Evolutionary conservation across 2,888 invertebrate genomes (phyloP), one percentile per base, ranked within the genome.

Genomic region (Tanypteryx hageni): DNA sequence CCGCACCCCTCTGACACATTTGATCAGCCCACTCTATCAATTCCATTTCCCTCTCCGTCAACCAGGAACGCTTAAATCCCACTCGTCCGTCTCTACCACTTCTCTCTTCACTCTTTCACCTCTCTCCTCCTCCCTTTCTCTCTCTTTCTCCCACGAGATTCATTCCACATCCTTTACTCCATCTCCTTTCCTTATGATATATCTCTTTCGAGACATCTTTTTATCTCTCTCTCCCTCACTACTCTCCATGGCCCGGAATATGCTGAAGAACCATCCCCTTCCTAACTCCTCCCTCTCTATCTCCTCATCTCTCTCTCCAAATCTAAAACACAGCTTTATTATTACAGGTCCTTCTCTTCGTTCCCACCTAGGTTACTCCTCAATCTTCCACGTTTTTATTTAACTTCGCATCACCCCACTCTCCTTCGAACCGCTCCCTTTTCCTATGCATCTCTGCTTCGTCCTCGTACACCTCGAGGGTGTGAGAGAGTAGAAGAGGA

Each of bases 11-110:
- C 68, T 27, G 22, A 27, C 27, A 76, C 76, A 76, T 76, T 76
- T 76, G 76, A 76, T 76, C 76, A 76, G 76, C 76, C 76, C 22
- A 76, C 27, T 76, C 76, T 13, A 76, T 76, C 76, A 76, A 10
- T 68, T 22, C 68, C n/a, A n/a, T 68, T 68, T 22, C 68, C 22
- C n/a, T n/a, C 27, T n/a, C n/a, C n/a, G 22, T 13, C 27, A 7
- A 18, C 68, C 0, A 22, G n/a, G 22, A 16, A n/a, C 68, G n/a
- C n/a, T 68, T n/a, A 68, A 8, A 18, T n/a, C 22, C 18, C 11
- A 44, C 5, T 44, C 44, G 3, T 68, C n/a, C 68, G n/a, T 68
- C 68, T 68, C 4, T 9, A 18, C n/a, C 68, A n/a, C 10, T 22
- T 18, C 2, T n/a, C 10, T 9, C 22, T 9, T n/a, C 18, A 10